phyloP scores from a whole-genome alignment of 1,140 invertebrate species.

The Coenobita brevimanus region DNA sequence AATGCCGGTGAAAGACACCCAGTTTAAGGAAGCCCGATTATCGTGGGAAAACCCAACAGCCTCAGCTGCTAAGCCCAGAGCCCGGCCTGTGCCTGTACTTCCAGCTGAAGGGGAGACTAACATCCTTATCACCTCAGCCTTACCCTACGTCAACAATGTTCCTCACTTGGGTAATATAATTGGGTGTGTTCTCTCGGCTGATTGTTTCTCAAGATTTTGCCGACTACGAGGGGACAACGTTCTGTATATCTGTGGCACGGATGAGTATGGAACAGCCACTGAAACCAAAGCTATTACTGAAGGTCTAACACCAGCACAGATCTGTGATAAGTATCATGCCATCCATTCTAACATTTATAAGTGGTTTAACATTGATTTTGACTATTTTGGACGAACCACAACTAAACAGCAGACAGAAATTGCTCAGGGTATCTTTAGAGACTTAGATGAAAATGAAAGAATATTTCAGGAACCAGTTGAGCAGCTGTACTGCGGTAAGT shows the following conservation, averaged over 20 bases:
- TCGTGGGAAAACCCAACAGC: constrained; percentile 25
- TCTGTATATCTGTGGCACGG: constrained; percentile 95
- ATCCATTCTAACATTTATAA: constrained; percentile 95
- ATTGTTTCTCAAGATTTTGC: constrained; percentile 97
- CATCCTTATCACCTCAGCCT: constrained; percentile 93
- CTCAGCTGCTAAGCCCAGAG: not conserved
- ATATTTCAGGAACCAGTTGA: constrained; percentile 89
- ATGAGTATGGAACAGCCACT: constrained; percentile 99
- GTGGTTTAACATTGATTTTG: constrained; percentile 99
- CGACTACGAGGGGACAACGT: constrained; percentile 92
- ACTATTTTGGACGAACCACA: constrained; percentile 97
- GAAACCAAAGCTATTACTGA: constrained; percentile 98
- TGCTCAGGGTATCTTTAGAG: constrained; percentile 86
- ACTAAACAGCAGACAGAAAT: constrained; percentile 92
- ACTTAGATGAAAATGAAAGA: constrained; percentile 88
- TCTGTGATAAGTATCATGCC: constrained; percentile 95
- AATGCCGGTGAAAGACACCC: constrained; percentile 5
- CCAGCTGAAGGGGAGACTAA: constrained; percentile 88
- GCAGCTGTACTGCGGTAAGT: constrained; percentile 93
- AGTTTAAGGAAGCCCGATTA: constrained; percentile 20
- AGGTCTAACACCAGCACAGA: constrained; percentile 90
- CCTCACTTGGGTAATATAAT: constrained; percentile 99
- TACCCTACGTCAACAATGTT: constrained; percentile 99
- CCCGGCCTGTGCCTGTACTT: constrained; percentile 73
- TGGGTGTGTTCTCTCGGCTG: constrained; percentile 97